phyloP scores from a whole-genome alignment of 2,113 vertebrate species.

The Oriolus oriolus region DNA sequence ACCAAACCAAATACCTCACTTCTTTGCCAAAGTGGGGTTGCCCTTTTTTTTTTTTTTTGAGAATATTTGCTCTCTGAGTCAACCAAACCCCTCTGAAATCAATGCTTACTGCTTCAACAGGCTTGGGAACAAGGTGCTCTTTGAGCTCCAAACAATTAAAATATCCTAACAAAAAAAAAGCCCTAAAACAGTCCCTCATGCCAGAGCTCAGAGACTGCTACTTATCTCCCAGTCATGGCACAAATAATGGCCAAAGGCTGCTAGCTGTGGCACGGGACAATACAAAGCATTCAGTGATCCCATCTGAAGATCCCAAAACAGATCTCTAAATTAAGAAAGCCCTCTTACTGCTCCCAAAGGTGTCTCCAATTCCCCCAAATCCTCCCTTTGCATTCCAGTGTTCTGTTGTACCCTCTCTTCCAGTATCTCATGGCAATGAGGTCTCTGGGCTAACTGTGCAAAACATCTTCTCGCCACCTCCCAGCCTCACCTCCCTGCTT shows the following conservation, averaged over 20 bases:
- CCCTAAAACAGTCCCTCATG: background rate
- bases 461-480: background rate
- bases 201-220: background rate
- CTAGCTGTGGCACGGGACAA: background rate
- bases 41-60: background rate
- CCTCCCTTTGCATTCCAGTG: background rate
- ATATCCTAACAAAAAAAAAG: background rate
- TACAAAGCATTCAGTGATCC: background rate
- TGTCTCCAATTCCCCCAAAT: background rate
- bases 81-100: background rate
- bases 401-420: background rate
- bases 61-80: background rate
- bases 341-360: background rate
- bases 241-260: background rate
- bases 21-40: background rate
- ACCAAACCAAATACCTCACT: background rate
- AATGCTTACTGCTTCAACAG: background rate
- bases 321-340: background rate
- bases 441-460: background rate
- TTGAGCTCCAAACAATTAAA: background rate
- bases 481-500: background rate
- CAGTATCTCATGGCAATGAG: background rate
- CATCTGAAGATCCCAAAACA: background rate
- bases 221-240: background rate
- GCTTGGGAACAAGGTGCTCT: background rate